A percentile compares a stretch with the other conserved stretches of the same genome.
These are phyloP conservation scores for Drosophila affinis DNA, from an alignment of 2,888 invertebrate genomes.

Conservation along the genomic window DNA sequence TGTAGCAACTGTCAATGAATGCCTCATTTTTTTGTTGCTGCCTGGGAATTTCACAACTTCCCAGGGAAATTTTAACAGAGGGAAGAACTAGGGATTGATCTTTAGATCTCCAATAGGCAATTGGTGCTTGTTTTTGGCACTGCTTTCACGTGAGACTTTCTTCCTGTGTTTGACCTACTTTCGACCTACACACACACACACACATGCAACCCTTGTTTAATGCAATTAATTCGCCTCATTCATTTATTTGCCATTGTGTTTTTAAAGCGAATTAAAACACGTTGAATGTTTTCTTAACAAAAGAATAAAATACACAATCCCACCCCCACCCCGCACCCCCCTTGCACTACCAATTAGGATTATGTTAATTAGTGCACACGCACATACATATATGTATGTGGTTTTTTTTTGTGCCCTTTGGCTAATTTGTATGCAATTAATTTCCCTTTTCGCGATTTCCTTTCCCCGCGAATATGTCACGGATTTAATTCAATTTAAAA, in stretches of 20 bases:
- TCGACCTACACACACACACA: background rate
- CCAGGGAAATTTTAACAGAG: conserved; percentile 7
- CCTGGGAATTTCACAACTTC: conserved; percentile 26
- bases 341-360: conserved; percentile 18
- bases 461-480: conserved; percentile 8
- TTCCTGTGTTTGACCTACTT: background rate
- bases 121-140: background rate
- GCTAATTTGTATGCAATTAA: conserved; percentile 40
- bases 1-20: conserved; percentile 31
- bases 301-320: conserved; percentile 18
- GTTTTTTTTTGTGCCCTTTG: background rate
- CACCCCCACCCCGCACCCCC: background rate
- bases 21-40: background rate
- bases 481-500: conserved; percentile 28
- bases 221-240: conserved; percentile 19
- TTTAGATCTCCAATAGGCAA: too few species aligned
- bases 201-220: background rate
- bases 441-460: conserved; percentile 4
- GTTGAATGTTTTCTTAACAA: background rate
- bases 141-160: background rate
- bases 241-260: background rate
- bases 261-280: conserved; percentile 1
- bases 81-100: too few species aligned
- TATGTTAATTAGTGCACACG: conserved; percentile 12
- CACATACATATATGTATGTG: too few species aligned